Base-by-base conservation (phyloP, 2,113 vertebrate species). In the Brachyhypopomus occidentalis region DNA sequence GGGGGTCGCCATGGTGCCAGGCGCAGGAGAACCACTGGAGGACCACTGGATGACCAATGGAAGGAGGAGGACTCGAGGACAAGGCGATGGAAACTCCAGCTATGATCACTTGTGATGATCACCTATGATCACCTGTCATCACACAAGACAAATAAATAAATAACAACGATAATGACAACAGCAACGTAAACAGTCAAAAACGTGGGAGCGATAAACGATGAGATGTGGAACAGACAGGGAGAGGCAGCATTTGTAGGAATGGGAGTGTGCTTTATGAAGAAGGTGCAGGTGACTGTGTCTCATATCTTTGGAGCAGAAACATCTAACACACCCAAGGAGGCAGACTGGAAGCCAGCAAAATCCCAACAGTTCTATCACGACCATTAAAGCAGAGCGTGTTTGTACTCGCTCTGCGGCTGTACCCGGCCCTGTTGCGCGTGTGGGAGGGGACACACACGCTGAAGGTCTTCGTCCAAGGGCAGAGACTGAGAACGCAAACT, bases 1-100 rank as follows among this genome's bases (percentile, higher is more conserved):
- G 48, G 88, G 90, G 81, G 93, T 84, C 0, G 92, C 84, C 14
- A 75, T 5, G 1, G 85, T 64, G 0, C 3, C 63, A 0, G 89
- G 83, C 0, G 88, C 27, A 16, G 91, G 71, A 34, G 84, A 89
- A 52, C 86, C 36, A 59, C 90, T 5, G 14, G 30, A 88, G 75
- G 30, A 88, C 0, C 1, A 84, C 90, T 5, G 14, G 30, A 88
- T 76, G 30, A 88, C 0, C 1, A 84, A 77, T 0, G n/a, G 72
- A 5, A 87, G 74, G 2, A 63, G 74, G 67, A 81, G 22, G 63
- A 17, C 59, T 45, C 48, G 27, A 58, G 60, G 48, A n/a, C 5
- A 4, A 56, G 66, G 38, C 0, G 34, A 36, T 30, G 30, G 30
- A 30, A 30, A 30, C 30, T 36, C 74, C 80, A 84, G 84, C 19